Evolutionary conservation across 2,797 vertebrate genomes (phyloP), one percentile per base, ranked within the genome.

Genomic region (Anas flavirostris): DNA sequence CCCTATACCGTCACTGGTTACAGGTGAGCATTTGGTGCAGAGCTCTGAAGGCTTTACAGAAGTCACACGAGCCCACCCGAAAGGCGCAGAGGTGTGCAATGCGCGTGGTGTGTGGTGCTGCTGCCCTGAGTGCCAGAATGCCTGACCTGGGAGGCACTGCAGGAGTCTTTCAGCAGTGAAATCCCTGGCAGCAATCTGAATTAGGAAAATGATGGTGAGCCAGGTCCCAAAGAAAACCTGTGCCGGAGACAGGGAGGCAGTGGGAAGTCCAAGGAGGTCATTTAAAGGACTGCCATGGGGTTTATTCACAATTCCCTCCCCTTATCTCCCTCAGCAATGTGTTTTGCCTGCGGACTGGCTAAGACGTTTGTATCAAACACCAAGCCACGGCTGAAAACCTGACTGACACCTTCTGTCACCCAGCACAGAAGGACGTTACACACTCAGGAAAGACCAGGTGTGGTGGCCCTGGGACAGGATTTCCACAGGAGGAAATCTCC

Each of bases 91-190:
- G 50, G 5, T 23, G 3, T 46, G 37, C 58, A 26, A 63, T 7
- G 13, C 48, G 13, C 1, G 0, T 0, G 2, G 15, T 33, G 29
- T 1, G 5, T 5, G 29, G 52, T 0, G 4, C 41, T 43, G 55
- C 33, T 69, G 41, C 66, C 78, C 55, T n/a, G 59, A 48, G n/a
- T 15, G 39, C 52, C 29, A 44, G 35, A 48, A 62, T 23, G 26
- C 28, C 37, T 76, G 35, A 55, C 8, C 1, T 10, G 31, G 13
- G 10, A 35, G 13, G 10, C 4, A 52, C 48, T 75, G 53, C 19
- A 72, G 28, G 82, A 46, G 50, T 44, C 48, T 91, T 91, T 55
- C 46, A 63, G 41, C 46, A 66, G 26, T 19, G 46, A 89, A 83
- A 28, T 1, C 12, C 31, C 9, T n/a, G 55, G 33, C 35, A 76